Evolutionary conservation across 64 coral and sea anemone species (phyloP).

Genomic region (Porites lutea): DNA sequence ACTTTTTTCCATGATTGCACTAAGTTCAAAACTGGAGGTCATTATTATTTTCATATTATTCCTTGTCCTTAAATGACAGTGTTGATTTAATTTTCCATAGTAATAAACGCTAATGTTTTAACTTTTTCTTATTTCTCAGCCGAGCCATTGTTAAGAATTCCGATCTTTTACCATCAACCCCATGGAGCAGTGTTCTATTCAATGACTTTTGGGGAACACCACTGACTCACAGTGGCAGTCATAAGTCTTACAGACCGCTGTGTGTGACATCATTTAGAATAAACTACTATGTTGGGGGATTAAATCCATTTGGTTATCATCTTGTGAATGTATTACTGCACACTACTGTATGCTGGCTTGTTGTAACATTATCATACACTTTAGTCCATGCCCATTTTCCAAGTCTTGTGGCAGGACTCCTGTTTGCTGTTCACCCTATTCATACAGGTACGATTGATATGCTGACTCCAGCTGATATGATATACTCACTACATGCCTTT

Average conservation of each 20-base stretch:
- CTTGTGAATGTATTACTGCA: slow-evolving; percentile 85
- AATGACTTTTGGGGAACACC: slow-evolving; percentile 99
- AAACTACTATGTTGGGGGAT: slow-evolving; percentile 71
- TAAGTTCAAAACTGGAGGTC: no score
- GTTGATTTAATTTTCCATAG: no score
- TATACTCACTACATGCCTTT: no score
- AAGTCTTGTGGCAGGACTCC: slow-evolving; percentile 60
- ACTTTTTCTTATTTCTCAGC: slow-evolving; percentile 49
- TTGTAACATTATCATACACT: slow-evolving; percentile 67
- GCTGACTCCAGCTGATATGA: no score
- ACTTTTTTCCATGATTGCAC: no score
- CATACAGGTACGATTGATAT: slow-evolving; percentile 81
- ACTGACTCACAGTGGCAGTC: slow-evolving; percentile 95
- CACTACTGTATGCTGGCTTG: slow-evolving; percentile 69
- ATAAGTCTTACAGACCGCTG: slow-evolving; percentile 94
- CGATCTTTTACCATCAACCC: slow-evolving; percentile 82
- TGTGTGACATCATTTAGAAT: slow-evolving; percentile 95
- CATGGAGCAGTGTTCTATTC: slow-evolving; percentile 90
- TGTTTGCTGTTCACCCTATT: slow-evolving; percentile 96
- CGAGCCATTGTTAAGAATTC: slow-evolving; percentile 94
- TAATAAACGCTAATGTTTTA: neutral
- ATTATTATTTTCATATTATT: no score
- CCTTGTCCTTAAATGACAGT: no score
- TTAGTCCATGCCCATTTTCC: slow-evolving; percentile 70
- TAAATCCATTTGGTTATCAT: slow-evolving; percentile 94